Conservation (phyloP, 2,113 vertebrate species). For the Bagarius yarrelli region DNA sequence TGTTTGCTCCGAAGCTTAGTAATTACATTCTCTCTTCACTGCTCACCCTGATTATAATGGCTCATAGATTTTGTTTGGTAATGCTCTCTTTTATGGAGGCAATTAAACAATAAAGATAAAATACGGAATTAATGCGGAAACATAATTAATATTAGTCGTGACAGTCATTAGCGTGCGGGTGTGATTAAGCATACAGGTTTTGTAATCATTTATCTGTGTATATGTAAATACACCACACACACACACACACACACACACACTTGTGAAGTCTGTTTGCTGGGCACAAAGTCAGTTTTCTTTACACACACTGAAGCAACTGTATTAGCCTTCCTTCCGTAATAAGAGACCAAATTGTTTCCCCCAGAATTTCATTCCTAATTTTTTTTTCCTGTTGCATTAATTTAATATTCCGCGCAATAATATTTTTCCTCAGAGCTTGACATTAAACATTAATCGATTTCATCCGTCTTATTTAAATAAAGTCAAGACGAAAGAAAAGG, state of each 20-base stretch:
- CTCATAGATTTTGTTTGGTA: slow-evolving; percentile 49
- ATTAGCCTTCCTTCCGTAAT: too few species aligned
- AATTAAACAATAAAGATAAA: slow-evolving; percentile 56
- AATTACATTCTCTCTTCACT: slow-evolving; percentile 49
- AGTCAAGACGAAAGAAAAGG: background rate
- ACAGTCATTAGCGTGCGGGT: slow-evolving; percentile 52
- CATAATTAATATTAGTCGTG: slow-evolving; percentile 47
- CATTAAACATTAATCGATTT: background rate
- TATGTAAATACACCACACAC: background rate
- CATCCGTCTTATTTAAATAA: background rate
- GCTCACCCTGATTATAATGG: slow-evolving; percentile 49
- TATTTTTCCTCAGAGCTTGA: background rate
- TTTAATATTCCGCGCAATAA: background rate
- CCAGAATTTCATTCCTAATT: background rate
- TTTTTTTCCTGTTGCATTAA: background rate
- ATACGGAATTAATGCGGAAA: slow-evolving; percentile 53
- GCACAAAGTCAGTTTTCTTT: background rate
- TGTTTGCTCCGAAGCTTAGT: slow-evolving; percentile 45
- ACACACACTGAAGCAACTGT: background rate
- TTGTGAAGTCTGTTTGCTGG: background rate
- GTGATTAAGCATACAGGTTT: slow-evolving; percentile 36
- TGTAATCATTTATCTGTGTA: slow-evolving; percentile 70
- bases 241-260: too few species aligned
- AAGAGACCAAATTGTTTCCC: background rate
- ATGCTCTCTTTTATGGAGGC: slow-evolving; percentile 47